Percentiles rank a stretch among this genome's conserved stretches.
phyloP scores from a whole-genome alignment of 2,797 vertebrate genomes.

The Rallus crepitans region DNA sequence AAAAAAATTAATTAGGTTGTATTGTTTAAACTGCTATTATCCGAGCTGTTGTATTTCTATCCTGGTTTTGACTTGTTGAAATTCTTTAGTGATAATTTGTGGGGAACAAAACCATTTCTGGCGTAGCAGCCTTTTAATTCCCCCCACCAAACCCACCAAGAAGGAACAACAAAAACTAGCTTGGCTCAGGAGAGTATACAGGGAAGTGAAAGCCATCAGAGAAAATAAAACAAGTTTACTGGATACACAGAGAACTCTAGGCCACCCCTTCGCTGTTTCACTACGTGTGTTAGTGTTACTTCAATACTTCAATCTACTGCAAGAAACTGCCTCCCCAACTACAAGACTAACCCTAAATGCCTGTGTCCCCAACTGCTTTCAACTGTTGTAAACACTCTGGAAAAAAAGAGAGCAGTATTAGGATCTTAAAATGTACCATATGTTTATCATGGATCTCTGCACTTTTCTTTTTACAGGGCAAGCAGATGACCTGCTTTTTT shows the following conservation, averaged over 20 bases:
- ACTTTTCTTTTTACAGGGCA: fast-evolving
- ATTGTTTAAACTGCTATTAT: background rate
- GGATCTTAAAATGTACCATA: background rate
- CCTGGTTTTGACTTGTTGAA: background rate
- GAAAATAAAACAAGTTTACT: background rate
- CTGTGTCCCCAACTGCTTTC: background rate
- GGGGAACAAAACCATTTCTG: background rate
- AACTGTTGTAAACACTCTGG: background rate
- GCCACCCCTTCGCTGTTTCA: background rate
- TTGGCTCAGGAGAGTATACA: background rate
- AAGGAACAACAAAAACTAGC: background rate
- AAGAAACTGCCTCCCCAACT: background rate
- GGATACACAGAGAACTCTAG: background rate
- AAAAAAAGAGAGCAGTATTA: background rate
- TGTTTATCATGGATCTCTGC: background rate
- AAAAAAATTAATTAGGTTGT: background rate
- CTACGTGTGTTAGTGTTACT: background rate
- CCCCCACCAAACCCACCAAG: background rate
- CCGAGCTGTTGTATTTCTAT: background rate
- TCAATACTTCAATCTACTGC: background rate
- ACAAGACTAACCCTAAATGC: background rate
- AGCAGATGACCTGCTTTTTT: background rate
- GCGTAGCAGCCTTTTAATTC: background rate
- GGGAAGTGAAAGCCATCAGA: background rate
- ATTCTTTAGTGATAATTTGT: background rate